phyloP scores from a whole-genome alignment of 2,797 vertebrate species.

The Sphaeramia orbicularis region DNA sequence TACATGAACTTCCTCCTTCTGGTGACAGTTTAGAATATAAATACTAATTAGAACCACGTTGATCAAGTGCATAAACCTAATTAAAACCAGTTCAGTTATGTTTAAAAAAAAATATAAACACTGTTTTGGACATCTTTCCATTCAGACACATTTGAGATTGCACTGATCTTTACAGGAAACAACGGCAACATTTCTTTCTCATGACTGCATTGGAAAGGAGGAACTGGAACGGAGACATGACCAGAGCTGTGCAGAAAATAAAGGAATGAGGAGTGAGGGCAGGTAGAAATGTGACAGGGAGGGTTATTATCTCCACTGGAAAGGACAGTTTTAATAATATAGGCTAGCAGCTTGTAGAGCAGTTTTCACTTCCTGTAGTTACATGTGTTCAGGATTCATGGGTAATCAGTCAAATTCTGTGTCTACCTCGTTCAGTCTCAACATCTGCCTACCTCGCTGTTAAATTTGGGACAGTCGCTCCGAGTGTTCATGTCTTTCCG shows the following conservation, averaged over 20 bases:
- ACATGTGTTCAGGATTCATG: not conserved
- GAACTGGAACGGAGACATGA: not conserved
- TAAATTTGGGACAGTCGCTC: not conserved
- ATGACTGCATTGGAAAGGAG: not conserved
- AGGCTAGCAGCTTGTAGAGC: not conserved
- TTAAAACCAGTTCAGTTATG: no score
- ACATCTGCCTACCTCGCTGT: conserved; percentile 2
- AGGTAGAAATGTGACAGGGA: conserved; percentile 2
- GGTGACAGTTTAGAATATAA: no score
- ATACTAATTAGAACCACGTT: no score
- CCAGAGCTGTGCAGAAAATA: not conserved
- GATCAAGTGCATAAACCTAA: no score
- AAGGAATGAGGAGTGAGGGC: not conserved
- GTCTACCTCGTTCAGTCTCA: not conserved
- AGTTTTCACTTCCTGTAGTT: not conserved
- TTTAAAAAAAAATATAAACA: no score
- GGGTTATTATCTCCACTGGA: not conserved
- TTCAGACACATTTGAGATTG: no score
- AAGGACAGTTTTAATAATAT: conserved; percentile 4
- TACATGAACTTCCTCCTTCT: no score
- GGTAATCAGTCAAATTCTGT: not conserved
- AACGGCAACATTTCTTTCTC: no score
- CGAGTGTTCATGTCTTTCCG: not conserved
- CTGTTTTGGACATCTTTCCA: no score
- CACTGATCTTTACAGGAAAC: no score